A percentile compares a stretch with the other conserved stretches of the same genome.
Evolutionary conservation across 2,888 invertebrate genomes (phyloP).

Genomic region (Ernsta delagoae): DNA sequence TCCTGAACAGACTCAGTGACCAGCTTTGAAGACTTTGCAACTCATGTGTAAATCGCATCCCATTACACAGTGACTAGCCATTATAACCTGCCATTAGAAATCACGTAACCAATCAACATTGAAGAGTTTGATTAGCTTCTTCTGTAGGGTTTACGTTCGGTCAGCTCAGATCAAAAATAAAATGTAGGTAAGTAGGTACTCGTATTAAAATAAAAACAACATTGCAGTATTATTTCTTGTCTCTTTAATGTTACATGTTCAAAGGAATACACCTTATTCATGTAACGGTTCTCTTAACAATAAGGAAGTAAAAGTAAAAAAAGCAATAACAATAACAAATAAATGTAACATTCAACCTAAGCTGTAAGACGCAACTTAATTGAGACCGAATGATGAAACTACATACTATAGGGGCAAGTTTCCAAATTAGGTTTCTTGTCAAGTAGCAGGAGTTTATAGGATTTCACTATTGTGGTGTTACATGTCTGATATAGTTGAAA

Average conservation of each 20-base stretch:
- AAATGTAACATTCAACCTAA: neutral
- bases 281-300: too few relatives aligned
- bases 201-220: too few relatives aligned
- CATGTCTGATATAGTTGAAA: conserved; percentile 34
- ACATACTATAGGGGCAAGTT: conserved; percentile 48
- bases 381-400: conserved; percentile 55
- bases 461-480: conserved; percentile 49
- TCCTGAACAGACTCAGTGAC: too few relatives aligned
- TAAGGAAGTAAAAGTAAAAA: neutral
- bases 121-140: conserved; percentile 21
- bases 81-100: conserved; percentile 11
- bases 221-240: too few relatives aligned
- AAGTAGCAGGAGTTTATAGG: conserved; percentile 58
- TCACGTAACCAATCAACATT: conserved; percentile 15
- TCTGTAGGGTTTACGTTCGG: too few relatives aligned
- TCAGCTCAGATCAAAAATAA: neutral
- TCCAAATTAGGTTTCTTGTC: conserved; percentile 46
- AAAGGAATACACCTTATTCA: too few relatives aligned
- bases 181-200: too few relatives aligned
- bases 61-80: conserved; percentile 43
- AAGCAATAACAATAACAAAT: neutral
- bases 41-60: conserved; percentile 48
- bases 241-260: too few relatives aligned
- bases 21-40: conserved; percentile 62
- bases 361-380: conserved; percentile 42